A percentile compares a stretch with the other conserved stretches of the same genome.
These are phyloP conservation scores for Heliconius congener DNA, from an alignment of 1,140 invertebrate genomes.

Conservation along the genomic window DNA sequence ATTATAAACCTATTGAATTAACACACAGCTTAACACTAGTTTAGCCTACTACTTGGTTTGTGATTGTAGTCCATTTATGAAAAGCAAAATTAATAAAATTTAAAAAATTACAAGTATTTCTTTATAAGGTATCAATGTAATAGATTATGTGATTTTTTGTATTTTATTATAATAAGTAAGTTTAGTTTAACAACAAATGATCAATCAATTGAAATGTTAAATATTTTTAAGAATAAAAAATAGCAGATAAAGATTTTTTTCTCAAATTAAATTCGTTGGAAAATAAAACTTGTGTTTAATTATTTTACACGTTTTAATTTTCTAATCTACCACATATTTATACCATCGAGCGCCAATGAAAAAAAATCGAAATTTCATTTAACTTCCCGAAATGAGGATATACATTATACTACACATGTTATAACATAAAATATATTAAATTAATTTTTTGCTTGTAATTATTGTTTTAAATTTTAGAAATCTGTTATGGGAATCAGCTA, in stretches of 20 bases:
- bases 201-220: slow-evolving; percentile 6
- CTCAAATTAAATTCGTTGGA: slow-evolving; percentile 1
- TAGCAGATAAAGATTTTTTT: neutral
- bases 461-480: too few relatives aligned
- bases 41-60: neutral
- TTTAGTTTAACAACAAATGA: slow-evolving; percentile 2
- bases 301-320: neutral
- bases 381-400: too few relatives aligned
- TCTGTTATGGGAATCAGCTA: too few relatives aligned
- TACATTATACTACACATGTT: too few relatives aligned
- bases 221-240: slow-evolving; percentile 5
- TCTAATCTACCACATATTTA: too few relatives aligned
- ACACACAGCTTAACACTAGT: neutral
- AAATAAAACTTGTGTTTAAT: neutral
- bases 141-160: neutral
- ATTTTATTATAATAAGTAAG: slow-evolving; percentile 10
- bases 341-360: too few relatives aligned
- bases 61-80: neutral
- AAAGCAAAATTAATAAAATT: neutral
- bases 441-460: too few relatives aligned
- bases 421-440: too few relatives aligned
- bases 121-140: neutral
- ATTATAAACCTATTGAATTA: neutral
- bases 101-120: neutral
- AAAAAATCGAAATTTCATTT: too few relatives aligned